Evolutionary conservation across 2,797 vertebrate genomes (phyloP), one percentile per base, ranked within the genome.

Genomic region (Salmo trutta): DNA sequence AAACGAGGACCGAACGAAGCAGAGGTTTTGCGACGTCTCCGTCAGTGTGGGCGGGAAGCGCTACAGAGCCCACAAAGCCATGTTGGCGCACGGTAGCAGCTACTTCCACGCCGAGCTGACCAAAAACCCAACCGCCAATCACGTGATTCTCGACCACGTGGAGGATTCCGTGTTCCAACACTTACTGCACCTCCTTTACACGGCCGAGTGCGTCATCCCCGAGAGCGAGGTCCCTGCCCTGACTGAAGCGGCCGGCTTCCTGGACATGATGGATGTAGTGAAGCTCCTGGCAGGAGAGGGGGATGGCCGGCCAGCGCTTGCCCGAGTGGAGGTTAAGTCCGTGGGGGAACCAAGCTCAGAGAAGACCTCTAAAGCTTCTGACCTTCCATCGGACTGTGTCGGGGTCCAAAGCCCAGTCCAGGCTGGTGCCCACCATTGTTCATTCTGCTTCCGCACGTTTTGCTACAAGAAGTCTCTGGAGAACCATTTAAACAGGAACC

Each of bases 71-170:
- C 98, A 99, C 86, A 99, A 97, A 90, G 97, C 96, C 68, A 97
- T 99, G 0, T 92, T 99, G 80, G 97, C 98, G 14, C 97, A 99
- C 8, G 98, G 98, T 19, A 99, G 98, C 89, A 98, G 96, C 91
- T 99, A 99, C 86, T 99, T 99, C 83, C 95, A 99, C 3, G 96
- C 97, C 0, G 96, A 96, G 81, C 91, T 99, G 83, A 98, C 95
- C 81, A 96, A 96, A 90, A 97, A 96, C 87, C 96, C 96, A 0
- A 92, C 92, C 62, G 91, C 94, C 0, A 93, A 94, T 71, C 94
- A 92, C 0, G 93, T 99, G 85, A 97, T 93, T 0, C 91, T 99
- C 84, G 97, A 99, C 87, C 96, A 98, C 0, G 96, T 99, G 82
- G 96, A 96, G 6, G 95, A 96, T 84, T 95, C 95, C 0, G 95